Percentiles rank a stretch among this genome's conserved stretches.
Conservation (phyloP, 92 coral and sea anemone genomes). For the Epizoanthus illoricatus region DNA sequence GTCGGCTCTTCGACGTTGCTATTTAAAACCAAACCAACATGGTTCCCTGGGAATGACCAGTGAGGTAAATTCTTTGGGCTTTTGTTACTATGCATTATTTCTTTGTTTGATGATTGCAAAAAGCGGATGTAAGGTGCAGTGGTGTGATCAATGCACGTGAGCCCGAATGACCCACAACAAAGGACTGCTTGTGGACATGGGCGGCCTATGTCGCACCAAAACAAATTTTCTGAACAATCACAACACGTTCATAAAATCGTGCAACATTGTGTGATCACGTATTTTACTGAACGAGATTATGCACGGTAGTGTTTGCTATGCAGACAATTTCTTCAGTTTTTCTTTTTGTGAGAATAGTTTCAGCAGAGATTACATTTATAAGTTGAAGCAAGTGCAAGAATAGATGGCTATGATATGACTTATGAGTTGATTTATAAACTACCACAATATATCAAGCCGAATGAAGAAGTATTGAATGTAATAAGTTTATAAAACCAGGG, state of each 20-base stretch:
- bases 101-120: constrained; percentile 5
- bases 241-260: background rate
- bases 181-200: background rate
- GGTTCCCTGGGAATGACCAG: too few relatives aligned
- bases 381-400: too few relatives aligned
- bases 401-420: too few relatives aligned
- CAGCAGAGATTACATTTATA: too few relatives aligned
- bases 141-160: background rate
- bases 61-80: background rate
- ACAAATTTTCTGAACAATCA: background rate
- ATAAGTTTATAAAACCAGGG: too few relatives aligned
- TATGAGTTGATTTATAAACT: too few relatives aligned
- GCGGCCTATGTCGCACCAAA: background rate
- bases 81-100: too few relatives aligned
- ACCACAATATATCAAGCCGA: too few relatives aligned
- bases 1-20: too few relatives aligned
- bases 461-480: too few relatives aligned
- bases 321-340: background rate
- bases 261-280: constrained; percentile 5
- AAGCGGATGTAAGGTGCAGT: background rate
- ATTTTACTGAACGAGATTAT: background rate
- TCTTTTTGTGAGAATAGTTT: background rate
- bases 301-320: background rate
- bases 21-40: too few relatives aligned
- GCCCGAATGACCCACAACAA: background rate